phyloP scores from a whole-genome alignment of 2,888 invertebrate genomes.

The Cylloceria caligata region DNA sequence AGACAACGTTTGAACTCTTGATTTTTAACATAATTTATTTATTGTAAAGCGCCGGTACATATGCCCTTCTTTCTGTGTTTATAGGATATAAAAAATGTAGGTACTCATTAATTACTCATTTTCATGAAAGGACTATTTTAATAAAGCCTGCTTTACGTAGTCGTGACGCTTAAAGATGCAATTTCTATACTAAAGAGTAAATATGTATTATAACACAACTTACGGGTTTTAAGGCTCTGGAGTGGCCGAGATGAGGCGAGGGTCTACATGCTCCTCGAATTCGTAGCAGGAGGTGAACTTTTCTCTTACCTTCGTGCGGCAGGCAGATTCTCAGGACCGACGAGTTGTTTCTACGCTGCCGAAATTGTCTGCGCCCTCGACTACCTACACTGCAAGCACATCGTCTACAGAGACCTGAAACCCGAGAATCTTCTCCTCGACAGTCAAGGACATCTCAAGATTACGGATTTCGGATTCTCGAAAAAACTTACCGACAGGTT shows the following conservation, averaged over 20 bases:
- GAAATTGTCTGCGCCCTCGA: slow-evolving; percentile 98
- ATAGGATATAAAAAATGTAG: too few relatives aligned
- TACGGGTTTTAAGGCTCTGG: slow-evolving; percentile 90
- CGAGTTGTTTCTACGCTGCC: slow-evolving; percentile 96
- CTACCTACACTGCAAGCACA: slow-evolving; percentile 95
- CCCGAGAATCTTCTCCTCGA: slow-evolving; percentile 98
- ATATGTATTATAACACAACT: slow-evolving; percentile 1
- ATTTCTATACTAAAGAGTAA: too few relatives aligned
- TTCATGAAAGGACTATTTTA: too few relatives aligned
- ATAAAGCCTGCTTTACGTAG: too few relatives aligned
- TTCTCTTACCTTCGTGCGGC: slow-evolving; percentile 98
- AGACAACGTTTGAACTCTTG: too few relatives aligned
- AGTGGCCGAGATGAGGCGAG: slow-evolving; percentile 95
- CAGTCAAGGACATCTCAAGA: slow-evolving; percentile 97
- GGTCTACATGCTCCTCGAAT: slow-evolving; percentile 98
- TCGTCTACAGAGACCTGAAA: slow-evolving; percentile 95
- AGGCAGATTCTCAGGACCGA: slow-evolving; percentile 94
- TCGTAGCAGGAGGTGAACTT: slow-evolving; percentile 98
- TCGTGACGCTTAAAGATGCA: too few relatives aligned
- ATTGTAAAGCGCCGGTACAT: too few relatives aligned
- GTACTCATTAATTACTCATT: too few relatives aligned
- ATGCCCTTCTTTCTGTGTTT: too few relatives aligned
- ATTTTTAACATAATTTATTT: too few relatives aligned
- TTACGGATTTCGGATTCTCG: slow-evolving; percentile 99
- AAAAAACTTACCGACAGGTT: slow-evolving; percentile 95